Evolutionary conservation across 1,140 invertebrate genomes (phyloP).

Genomic region (Ceratosolen solmsi): DNA sequence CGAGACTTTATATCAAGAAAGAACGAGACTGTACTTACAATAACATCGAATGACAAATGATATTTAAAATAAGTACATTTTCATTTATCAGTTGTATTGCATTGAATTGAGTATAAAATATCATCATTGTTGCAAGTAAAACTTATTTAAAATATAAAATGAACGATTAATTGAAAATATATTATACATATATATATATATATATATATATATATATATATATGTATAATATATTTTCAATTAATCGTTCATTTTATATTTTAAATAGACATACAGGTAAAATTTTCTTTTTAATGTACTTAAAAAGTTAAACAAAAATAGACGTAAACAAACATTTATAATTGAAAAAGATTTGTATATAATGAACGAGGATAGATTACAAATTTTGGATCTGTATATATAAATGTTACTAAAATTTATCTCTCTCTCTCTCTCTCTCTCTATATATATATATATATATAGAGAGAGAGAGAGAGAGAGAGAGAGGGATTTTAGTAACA

Average conservation of each 20-base stretch:
- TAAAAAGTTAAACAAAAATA: conserved; percentile 6
- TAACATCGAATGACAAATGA: conserved; percentile 5
- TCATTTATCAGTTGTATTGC: not conserved
- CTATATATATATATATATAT: no score
- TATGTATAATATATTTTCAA: no score
- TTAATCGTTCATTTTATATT: not conserved
- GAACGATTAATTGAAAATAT: not conserved
- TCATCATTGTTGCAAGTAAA: not conserved
- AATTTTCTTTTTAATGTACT: conserved; percentile 4
- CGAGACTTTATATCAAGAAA: conserved; percentile 20
- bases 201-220: no score
- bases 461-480: no score
- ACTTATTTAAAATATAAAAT: not conserved
- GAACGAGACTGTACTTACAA: conserved; percentile 25
- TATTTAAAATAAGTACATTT: conserved; percentile 41
- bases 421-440: no score
- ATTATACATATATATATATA: no score
- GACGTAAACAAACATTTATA: not conserved
- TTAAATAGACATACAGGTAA: not conserved
- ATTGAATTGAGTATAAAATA: not conserved
- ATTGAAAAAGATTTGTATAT: conserved; percentile 12
- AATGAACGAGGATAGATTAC: not conserved
- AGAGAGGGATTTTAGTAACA: no score
- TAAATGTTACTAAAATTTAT: no score
- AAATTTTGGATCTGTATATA: not conserved